Conservation (phyloP, 2,888 invertebrate genomes). For the Standfussiana lucernea region DNA sequence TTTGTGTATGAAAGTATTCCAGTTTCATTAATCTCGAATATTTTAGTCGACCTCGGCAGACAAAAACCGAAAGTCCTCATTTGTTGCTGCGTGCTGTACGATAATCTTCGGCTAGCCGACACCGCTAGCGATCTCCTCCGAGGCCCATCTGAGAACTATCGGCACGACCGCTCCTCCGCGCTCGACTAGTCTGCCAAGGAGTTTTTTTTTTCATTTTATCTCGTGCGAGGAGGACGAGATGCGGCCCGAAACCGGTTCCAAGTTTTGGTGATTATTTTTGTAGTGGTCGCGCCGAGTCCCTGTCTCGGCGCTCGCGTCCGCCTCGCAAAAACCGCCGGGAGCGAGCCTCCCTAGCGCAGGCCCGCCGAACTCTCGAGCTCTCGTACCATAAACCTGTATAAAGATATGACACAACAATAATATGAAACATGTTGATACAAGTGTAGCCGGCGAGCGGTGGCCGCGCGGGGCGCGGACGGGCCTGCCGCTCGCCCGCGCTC, state of each 20-base stretch:
- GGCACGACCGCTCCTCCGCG: conserved; percentile 67
- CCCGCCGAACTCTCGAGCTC: conserved; percentile 84
- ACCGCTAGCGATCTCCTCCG: conserved; percentile 78
- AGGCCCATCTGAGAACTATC: conserved; percentile 81
- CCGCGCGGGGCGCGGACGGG: conserved; percentile 71
- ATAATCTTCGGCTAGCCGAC: conserved; percentile 71
- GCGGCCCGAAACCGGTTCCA: conserved; percentile 84
- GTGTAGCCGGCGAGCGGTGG: conserved; percentile 69
- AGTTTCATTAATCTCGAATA: conserved; percentile 65
- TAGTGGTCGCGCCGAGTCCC: conserved; percentile 77
- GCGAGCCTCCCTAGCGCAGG: conserved; percentile 72
- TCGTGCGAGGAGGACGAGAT: conserved; percentile 84
- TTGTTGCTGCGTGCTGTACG: conserved; percentile 71
- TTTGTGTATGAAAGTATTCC: conserved; percentile 64
- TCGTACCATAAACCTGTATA: conserved; percentile 80
- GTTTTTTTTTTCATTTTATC: conserved; percentile 83
- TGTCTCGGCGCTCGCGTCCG: conserved; percentile 77
- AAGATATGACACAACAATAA: conserved; percentile 80
- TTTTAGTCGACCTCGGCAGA: conserved; percentile 55
- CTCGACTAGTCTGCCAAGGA: conserved; percentile 78
- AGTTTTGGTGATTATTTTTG: conserved; percentile 88
- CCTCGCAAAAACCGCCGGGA: conserved; percentile 82
- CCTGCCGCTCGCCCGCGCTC: conserved; percentile 74
- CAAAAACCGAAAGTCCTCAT: conserved; percentile 70
- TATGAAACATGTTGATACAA: conserved; percentile 78